Percentiles rank a stretch among this genome's conserved stretches.
Conservation (phyloP, 2,113 vertebrate genomes). For the Eudyptes chrysolophus region DNA sequence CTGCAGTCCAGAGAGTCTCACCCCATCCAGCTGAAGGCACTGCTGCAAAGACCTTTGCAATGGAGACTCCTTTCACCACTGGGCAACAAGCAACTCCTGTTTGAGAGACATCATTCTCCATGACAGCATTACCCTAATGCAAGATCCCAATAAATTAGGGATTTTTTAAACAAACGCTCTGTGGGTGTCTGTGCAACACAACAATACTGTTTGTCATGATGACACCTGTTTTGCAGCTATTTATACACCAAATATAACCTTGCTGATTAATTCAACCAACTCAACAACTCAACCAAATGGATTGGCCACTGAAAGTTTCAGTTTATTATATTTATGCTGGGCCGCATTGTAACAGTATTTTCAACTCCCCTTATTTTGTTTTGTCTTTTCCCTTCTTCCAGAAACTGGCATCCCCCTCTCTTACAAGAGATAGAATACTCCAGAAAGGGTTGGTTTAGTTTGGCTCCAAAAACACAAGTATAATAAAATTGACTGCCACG, state of each 20-base stretch:
- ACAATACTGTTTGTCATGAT: not conserved
- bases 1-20: not conserved
- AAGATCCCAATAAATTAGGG: not conserved
- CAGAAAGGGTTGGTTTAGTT: not conserved
- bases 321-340: not conserved
- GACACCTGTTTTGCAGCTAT: not conserved
- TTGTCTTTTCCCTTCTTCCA: not conserved
- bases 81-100: not conserved
- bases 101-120: not conserved
- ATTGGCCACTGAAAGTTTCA: not conserved
- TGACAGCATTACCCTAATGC: not conserved
- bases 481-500: not conserved
- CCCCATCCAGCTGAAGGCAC: not conserved
- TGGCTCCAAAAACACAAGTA: not conserved
- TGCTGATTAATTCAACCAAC: not conserved
- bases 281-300: not conserved
- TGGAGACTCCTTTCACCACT: not conserved
- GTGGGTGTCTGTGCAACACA: not conserved
- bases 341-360: not conserved
- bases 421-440: not conserved
- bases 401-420: not conserved
- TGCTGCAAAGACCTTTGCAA: not conserved
- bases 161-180: not conserved
- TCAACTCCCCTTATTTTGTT: not conserved
- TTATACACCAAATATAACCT: not conserved